Percentiles rank a stretch among this genome's conserved stretches.
phyloP scores from a whole-genome alignment of 1,140 invertebrate genomes.

The Drosophila sechellia region DNA sequence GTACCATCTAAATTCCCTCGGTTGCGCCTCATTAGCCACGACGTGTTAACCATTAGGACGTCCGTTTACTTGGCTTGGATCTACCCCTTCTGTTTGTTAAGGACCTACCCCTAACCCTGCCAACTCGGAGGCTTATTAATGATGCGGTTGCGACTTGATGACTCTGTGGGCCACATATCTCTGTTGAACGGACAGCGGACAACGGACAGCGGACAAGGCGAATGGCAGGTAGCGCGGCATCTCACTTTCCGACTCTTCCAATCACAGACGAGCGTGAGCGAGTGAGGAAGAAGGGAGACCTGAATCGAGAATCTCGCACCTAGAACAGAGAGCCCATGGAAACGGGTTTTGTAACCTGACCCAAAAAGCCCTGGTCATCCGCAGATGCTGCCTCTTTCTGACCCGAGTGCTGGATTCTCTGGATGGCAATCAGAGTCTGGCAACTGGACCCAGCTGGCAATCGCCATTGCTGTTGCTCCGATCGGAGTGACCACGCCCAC shows the following conservation, averaged over 20 bases:
- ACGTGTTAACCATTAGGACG: conserved; percentile 67
- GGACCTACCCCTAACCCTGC: conserved; percentile 14
- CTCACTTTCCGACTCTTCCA: conserved; percentile 46
- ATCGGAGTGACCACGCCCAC: conserved; percentile 49
- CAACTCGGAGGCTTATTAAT: conserved; percentile 51
- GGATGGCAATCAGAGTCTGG: background rate
- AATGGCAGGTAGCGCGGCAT: conserved; percentile 50
- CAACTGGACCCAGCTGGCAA: conserved; percentile 22
- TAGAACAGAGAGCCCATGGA: background rate
- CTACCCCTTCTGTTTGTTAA: conserved; percentile 6
- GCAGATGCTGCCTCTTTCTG: conserved; percentile 43
- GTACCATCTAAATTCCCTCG: conserved; percentile 5
- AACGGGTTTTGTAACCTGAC: conserved; percentile 72
- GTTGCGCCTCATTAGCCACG: conserved; percentile 70
- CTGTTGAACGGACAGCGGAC: conserved; percentile 9
- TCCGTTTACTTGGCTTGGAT: conserved; percentile 3
- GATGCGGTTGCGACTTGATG: conserved; percentile 61
- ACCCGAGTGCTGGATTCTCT: conserved; percentile 3
- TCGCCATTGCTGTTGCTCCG: conserved; percentile 56
- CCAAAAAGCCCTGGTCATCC: conserved; percentile 53
- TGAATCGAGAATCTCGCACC: conserved; percentile 7
- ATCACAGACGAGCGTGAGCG: conserved; percentile 56
- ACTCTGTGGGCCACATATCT: conserved; percentile 25
- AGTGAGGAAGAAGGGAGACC: conserved; percentile 21
- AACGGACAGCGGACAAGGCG: background rate